Evolutionary conservation across 2,113 vertebrate species (phyloP), one percentile per base, ranked within the genome.

Genomic region (Collichthys lucidus): DNA sequence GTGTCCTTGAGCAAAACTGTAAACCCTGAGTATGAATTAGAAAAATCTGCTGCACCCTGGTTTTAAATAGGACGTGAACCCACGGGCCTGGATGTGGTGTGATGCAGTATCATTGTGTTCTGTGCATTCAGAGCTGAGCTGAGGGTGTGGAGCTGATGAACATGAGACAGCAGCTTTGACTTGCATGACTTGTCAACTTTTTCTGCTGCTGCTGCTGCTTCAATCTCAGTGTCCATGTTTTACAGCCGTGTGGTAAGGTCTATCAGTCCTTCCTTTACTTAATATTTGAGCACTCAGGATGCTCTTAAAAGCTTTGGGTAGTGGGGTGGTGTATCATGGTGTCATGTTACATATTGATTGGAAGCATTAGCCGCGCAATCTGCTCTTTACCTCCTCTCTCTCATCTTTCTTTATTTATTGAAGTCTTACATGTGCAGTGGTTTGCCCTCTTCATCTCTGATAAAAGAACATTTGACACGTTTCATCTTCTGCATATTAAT

Each of bases 301-400:
- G 67, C 50, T 82, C 83, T 74, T 88, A 77, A 83, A 84, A 86
- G 87, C 88, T 83, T 74, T 80, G 24, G 52, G 35, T 44, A 2
- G 44, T 64, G 74, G 67, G 35, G 74, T 75, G 26, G 19, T 61
- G 46, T 57, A 16, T 62, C 42, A 20, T 17, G 35, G 65, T 77
- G 12, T 92, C 83, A 57, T 79, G 70, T 91, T 91, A 73, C 83
- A 42, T 86, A 92, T 91, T 84, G 91, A 92, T 80, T 1, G 24
- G 64, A 65, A 79, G 52, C 86, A 74, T 84, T 76, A 61, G 49
- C 40, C 65, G 68, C 77, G 64, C 50, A 44, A 69, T 12, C 44
- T 53, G 20, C 61, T 72, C 63, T 44, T 60, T 40, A 15, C 47
- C n/a, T 29, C 9, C 62, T 56, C 81, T 52, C 56, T 40, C 12